phyloP scores from a whole-genome alignment of 1,140 invertebrate species.

The Drosophila pectinifera region DNA sequence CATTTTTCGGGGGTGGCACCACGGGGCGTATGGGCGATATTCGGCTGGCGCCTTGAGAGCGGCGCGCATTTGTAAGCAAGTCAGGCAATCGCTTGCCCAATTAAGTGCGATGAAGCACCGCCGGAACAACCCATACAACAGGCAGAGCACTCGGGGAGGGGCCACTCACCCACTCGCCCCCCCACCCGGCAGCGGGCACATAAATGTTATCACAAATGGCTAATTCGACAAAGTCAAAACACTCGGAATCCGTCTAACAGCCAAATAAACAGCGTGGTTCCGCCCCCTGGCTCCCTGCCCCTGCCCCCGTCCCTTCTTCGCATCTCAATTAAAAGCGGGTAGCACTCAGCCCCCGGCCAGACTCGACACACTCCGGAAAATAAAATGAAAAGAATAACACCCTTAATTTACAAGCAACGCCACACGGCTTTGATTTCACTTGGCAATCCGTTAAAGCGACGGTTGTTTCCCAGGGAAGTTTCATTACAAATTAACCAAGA shows the following conservation, averaged over 20 bases:
- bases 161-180: background rate
- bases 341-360: slow-evolving; percentile 5
- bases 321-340: slow-evolving; percentile 46
- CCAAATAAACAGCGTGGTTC: slow-evolving; percentile 52
- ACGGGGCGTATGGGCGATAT: slow-evolving; percentile 26
- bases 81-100: slow-evolving; percentile 79
- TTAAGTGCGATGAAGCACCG: slow-evolving; percentile 69
- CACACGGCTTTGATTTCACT: background rate
- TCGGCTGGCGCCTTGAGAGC: slow-evolving; percentile 18
- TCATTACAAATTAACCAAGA: background rate
- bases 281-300: background rate
- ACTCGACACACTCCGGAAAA: background rate
- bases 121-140: slow-evolving; percentile 2
- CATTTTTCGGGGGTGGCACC: slow-evolving; percentile 17
- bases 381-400: slow-evolving; percentile 5
- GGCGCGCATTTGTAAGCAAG: slow-evolving; percentile 74
- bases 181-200: slow-evolving; percentile 17
- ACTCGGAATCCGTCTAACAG: slow-evolving; percentile 69
- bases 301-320: background rate
- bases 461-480: background rate
- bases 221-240: slow-evolving; percentile 79
- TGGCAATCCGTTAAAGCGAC: background rate
- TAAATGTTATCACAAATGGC: slow-evolving; percentile 79
- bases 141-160: background rate
- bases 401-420: background rate